Percentiles rank a stretch among this genome's conserved stretches.
These are phyloP conservation scores for Meriones unguiculatus DNA, from an alignment of 2,113 vertebrate species.

Conservation along the genomic window DNA sequence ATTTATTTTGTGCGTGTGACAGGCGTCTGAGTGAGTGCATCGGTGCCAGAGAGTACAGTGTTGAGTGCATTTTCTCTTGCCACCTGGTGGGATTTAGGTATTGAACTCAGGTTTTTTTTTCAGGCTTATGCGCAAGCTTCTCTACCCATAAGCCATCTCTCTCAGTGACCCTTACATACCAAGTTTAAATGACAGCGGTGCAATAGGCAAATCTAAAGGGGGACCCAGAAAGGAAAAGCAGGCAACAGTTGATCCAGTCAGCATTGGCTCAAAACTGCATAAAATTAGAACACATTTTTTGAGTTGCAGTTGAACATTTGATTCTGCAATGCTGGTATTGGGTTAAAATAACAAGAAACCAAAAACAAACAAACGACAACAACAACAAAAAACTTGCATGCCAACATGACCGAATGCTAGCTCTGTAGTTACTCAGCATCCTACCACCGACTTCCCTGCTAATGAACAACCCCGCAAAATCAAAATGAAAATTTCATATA, in stretches of 20 bases:
- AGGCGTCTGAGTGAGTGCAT: background rate
- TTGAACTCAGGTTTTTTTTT: background rate
- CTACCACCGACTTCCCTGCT: background rate
- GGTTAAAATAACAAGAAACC: background rate
- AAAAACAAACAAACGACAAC: no score
- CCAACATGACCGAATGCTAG: background rate
- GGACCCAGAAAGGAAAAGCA: slow-evolving; percentile 8
- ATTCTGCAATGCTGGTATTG: background rate
- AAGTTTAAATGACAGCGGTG: background rate
- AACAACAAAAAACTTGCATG: background rate
- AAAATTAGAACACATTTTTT: background rate
- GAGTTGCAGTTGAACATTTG: background rate
- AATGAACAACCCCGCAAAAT: slow-evolving; percentile 1
- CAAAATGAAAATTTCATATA: background rate
- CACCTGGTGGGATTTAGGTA: background rate
- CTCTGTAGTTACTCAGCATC: background rate
- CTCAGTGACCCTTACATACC: background rate
- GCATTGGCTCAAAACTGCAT: background rate
- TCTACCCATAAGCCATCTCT: background rate
- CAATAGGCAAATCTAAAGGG: background rate
- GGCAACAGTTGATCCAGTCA: background rate
- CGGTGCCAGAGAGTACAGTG: background rate
- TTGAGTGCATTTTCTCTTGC: background rate
- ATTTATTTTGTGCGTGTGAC: background rate
- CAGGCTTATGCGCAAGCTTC: background rate